Evolutionary conservation across 1,140 invertebrate genomes (phyloP).

Genomic region (Oncopodura yosiiana): DNA sequence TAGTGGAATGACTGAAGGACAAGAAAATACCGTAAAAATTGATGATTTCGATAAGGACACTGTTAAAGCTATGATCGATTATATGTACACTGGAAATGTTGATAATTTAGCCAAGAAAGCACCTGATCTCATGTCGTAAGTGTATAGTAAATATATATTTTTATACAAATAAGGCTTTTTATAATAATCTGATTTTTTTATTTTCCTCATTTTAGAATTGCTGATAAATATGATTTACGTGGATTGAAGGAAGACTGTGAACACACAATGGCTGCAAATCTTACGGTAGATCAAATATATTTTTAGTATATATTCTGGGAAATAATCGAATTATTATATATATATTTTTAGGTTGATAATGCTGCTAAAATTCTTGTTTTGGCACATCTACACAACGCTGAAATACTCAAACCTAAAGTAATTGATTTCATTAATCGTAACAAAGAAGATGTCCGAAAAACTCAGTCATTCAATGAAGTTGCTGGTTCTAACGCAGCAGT

Average conservation of each 20-base stretch:
- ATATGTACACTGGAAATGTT: slow-evolving; percentile 30
- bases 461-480: slow-evolving; percentile 27
- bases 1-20: slow-evolving; percentile 20
- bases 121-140: slow-evolving; percentile 28
- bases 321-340: too few species aligned
- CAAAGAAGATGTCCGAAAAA: slow-evolving; percentile 33
- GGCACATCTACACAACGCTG: slow-evolving; percentile 32
- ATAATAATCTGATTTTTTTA: too few species aligned
- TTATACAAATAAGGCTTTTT: too few species aligned
- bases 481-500: slow-evolving; percentile 25
- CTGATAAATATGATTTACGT: slow-evolving; percentile 30
- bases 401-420: slow-evolving; percentile 25
- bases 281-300: too few species aligned
- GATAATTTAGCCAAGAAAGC: slow-evolving; percentile 25
- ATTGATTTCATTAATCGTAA: slow-evolving; percentile 34
- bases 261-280: slow-evolving; percentile 22
- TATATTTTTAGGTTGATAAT: too few species aligned
- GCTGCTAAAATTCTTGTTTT: slow-evolving; percentile 30
- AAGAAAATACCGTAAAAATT: slow-evolving; percentile 25
- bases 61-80: slow-evolving; percentile 34
- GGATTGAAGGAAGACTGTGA: slow-evolving; percentile 35
- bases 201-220: too few species aligned
- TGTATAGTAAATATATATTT: too few species aligned
- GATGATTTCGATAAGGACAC: slow-evolving; percentile 33
- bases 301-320: too few species aligned